Base-by-base conservation (phyloP, 2,888 invertebrate species). In the Zele albiditarsus region DNA sequence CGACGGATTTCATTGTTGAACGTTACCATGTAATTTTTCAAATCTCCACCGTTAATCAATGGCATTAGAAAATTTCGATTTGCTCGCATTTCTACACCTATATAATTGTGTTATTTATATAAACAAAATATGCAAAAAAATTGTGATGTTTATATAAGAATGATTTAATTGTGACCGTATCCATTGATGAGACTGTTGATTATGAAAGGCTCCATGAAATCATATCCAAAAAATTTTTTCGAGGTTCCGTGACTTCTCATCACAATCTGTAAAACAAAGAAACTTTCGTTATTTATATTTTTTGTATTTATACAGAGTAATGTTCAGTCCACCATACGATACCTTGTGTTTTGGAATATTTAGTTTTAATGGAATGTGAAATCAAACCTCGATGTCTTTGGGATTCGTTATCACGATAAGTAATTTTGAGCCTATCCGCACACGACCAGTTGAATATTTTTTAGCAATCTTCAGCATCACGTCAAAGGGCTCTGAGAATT, bases 11-110 rank as follows among this genome's bases (percentile, higher is more conserved):
- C 46, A 16, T 20, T 1, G 31, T 71, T 71, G 27, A 71, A 62
- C n/a, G 16, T 8, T 27, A 25, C 14, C 20, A 71, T 31, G 20
- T 71, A 71, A 27, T 71, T 42, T 16, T 23, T 14, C 62, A 71
- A n/a, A 63, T 33, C 1, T 63, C 38, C 20, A 3, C 63, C 63
- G 20, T 63, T 63, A 20, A 33, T 20, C 0, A 33, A 23, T 1
- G 63, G 63, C 20, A 63, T 8, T n/a, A 33, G 4, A 16, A 33
- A 23, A 10, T 20, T 33, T 3, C 33, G n/a, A 63, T 63, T 14
- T 20, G 63, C 33, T 33, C 38, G 33, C 23, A 33, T 20, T 20
- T 14, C 10, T 5, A 38, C 38, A 27, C 31, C 63, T n/a, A 3
- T 20, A 38, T 0, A 20, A 38, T 20, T 20, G 16, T 27, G 8